Conservation (phyloP, 2,797 vertebrate species). For the Myotis findleyi region DNA sequence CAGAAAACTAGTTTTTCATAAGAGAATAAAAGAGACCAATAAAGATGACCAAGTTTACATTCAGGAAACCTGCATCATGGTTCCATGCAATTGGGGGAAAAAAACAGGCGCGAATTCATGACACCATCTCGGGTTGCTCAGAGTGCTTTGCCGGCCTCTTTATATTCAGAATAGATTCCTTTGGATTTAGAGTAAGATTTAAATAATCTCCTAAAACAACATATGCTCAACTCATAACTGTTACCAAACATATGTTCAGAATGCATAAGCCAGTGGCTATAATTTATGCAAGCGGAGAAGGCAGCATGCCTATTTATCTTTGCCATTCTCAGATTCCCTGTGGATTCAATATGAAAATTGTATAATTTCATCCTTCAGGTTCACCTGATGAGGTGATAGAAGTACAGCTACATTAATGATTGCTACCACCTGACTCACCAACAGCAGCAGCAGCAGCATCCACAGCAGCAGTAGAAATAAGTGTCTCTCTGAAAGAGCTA, state of each 20-base stretch:
- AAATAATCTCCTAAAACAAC: conserved; percentile 83
- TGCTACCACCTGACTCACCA: background rate
- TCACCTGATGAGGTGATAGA: background rate
- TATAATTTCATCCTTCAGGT: conserved; percentile 32
- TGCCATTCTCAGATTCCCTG: conserved; percentile 15
- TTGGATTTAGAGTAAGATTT: conserved; percentile 79
- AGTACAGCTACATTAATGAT: background rate
- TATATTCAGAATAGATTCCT: conserved; percentile 70
- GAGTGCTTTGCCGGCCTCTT: conserved; percentile 48
- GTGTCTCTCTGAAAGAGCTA: background rate
- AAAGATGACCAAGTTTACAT: conserved; percentile 18
- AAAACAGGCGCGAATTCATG: conserved; percentile 27
- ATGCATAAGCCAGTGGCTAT: conserved; percentile 70
- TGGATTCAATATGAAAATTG: conserved; percentile 48
- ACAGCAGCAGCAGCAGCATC: background rate
- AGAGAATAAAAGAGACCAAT: background rate
- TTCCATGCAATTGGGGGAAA: background rate
- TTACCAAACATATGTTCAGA: conserved; percentile 79
- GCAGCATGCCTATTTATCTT: conserved; percentile 25
- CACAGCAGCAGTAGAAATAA: background rate
- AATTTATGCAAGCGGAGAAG: conserved; percentile 73
- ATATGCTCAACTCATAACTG: conserved; percentile 79
- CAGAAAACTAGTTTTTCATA: conserved; percentile 57
- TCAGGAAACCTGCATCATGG: background rate
- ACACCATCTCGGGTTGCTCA: background rate